Evolutionary conservation across 2,888 invertebrate genomes (phyloP), one percentile per base, ranked within the genome.

Genomic region (Blera fallax): DNA sequence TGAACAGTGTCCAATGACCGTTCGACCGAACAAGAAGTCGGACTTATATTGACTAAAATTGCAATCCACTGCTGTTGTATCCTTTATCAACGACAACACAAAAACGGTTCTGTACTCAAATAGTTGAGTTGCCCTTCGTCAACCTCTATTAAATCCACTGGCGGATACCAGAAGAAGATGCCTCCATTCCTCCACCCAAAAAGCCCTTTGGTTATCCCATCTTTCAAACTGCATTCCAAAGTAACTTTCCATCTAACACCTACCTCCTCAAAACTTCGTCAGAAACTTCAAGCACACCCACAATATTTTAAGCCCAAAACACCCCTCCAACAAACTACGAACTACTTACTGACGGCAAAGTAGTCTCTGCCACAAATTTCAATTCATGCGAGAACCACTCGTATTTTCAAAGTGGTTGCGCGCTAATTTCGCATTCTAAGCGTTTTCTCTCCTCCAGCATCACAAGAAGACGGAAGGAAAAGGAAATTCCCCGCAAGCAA

Each of bases 341-440:
- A 45, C 6, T 34, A 32, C 10, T 48, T 32, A 50, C n/a, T 50
- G 7, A 50, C 27, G 2, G 52, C 2, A 18, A 58, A 37, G 58
- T 37, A 58, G 37, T 56, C 18, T 18, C 21, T 21, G 5, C n/a
- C 10, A 34, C 11, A 34, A n/a, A 14, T 29, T 52, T 21, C 3
- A 5, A 52, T 43, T 52, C 52, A 29, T 40, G 40, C 11, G 18
- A 14, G 16, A 37, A 1, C 10, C 24, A 24, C 43, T 64, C 29
- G 32, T 43, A 14, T 40, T 14, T 10, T 52, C 24, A 37, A 60
- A 60, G 60, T 50, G 40, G n/a, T 48, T 21, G 29, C 34, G 18
- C 32, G 10, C 21, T 54, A 32, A 74, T 64, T 64, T 64, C 18
- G 54, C 54, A 74, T 54, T 74, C 43, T 2, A 54, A 64, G 54